Percentiles rank a stretch among this genome's conserved stretches.
Conservation (phyloP, 1,140 invertebrate species). For the Magallana angulata region DNA sequence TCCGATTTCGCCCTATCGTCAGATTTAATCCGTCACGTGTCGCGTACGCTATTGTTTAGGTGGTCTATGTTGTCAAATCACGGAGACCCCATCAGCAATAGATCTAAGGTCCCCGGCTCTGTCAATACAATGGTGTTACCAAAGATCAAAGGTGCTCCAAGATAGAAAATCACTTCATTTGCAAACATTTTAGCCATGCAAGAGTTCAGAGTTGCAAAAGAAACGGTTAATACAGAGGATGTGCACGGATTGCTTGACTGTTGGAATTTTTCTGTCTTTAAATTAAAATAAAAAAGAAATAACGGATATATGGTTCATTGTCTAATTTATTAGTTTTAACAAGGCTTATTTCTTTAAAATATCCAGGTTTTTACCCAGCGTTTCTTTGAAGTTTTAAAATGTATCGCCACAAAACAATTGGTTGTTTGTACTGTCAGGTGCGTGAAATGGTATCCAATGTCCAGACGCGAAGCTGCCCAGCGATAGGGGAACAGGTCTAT, state of each 20-base stretch:
- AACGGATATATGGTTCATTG: neutral
- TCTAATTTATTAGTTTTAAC: neutral
- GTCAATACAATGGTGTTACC: constrained; percentile 35
- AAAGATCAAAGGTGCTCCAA: constrained; percentile 27
- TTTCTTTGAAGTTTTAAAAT: constrained; percentile 16
- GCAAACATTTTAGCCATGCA: neutral
- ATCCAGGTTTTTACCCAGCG: neutral
- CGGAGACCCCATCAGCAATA: constrained; percentile 7
- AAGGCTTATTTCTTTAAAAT: neutral
- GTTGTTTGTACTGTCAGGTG: constrained; percentile 9
- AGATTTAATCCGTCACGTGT: constrained; percentile 25
- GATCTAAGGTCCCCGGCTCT: constrained; percentile 19
- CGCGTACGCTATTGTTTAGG: neutral
- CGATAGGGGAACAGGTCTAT: neutral
- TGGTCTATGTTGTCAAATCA: constrained; percentile 30
- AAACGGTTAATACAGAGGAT: neutral
- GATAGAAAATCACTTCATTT: neutral
- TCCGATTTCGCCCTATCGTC: constrained; percentile 2
- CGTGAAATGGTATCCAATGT: neutral
- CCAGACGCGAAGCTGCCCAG: neutral
- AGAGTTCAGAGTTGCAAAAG: neutral
- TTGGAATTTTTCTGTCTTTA: neutral
- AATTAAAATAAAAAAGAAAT: neutral
- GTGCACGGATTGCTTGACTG: neutral
- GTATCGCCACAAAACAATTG: constrained; percentile 6